These are phyloP conservation scores for Ophion obscuratus DNA, from an alignment of 2,888 invertebrate species.

Conservation along the genomic window DNA sequence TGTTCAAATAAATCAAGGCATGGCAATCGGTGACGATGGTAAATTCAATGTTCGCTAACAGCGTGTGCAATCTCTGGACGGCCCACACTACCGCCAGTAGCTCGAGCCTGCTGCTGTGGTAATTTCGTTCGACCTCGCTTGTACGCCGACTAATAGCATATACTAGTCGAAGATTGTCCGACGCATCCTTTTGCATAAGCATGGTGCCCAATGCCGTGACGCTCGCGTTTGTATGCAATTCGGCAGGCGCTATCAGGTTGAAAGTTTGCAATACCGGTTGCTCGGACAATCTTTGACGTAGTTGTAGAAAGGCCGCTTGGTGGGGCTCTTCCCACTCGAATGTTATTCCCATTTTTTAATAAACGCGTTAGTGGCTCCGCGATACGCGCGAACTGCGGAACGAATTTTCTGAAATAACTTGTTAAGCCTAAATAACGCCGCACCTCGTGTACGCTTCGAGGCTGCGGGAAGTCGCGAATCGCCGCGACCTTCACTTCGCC, in stretches of 20 bases:
- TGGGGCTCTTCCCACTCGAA: neutral
- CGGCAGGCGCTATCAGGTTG: conserved; percentile 25
- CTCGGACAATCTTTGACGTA: neutral
- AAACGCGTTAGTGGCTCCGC: neutral
- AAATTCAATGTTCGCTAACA: neutral
- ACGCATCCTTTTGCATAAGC: neutral
- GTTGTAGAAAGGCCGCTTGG: neutral
- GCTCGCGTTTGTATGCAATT: conserved; percentile 41
- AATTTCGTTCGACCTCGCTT: neutral
- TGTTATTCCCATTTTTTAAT: neutral
- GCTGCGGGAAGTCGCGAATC: conserved; percentile 41
- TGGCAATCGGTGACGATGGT: neutral
- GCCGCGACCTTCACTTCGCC: conserved; percentile 67
- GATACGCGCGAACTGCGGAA: no score
- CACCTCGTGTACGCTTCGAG: no score
- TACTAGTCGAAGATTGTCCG: neutral
- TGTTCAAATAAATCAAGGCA: neutral
- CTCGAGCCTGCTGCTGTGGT: conserved; percentile 21
- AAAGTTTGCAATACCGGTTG: conserved; percentile 18
- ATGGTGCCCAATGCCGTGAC: neutral
- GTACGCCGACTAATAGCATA: neutral
- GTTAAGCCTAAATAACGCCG: no score
- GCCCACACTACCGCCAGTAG: conserved; percentile 14
- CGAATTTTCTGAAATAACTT: no score
- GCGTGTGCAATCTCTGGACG: conserved; percentile 10